Conservation (phyloP, 2,797 vertebrate genomes). For the Myiotriccus ornatus region DNA sequence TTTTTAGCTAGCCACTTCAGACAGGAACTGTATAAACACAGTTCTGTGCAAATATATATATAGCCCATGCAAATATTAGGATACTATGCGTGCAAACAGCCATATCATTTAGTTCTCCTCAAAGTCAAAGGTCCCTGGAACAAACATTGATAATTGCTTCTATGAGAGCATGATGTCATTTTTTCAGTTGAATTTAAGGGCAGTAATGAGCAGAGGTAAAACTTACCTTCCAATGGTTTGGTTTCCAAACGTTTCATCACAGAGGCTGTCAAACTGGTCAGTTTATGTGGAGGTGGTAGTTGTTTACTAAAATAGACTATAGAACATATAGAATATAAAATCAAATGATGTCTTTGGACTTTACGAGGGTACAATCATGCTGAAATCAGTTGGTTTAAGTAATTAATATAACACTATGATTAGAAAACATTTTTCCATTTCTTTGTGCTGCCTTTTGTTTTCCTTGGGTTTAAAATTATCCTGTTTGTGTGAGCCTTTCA, state of each 20-base stretch:
- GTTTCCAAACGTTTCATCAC: not conserved
- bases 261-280: not conserved
- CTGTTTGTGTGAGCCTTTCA: not conserved
- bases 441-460: not conserved
- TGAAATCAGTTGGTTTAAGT: not conserved
- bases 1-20: constrained; percentile 3
- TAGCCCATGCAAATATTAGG: constrained; percentile 4
- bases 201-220: not conserved
- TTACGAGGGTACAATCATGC: not conserved
- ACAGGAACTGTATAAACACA: not conserved
- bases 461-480: not conserved
- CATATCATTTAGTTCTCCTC: not conserved
- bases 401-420: not conserved
- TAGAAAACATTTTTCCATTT: not conserved
- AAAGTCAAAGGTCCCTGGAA: not conserved
- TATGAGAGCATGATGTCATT: not conserved
- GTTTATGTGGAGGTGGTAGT: not conserved
- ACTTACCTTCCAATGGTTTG: not conserved
- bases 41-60: not conserved
- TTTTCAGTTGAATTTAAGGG: not conserved
- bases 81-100: not conserved
- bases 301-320: not conserved
- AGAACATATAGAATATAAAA: not conserved
- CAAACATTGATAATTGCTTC: not conserved
- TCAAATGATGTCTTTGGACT: not conserved